Base-by-base conservation (phyloP, 2,888 invertebrate species). In the Caenorhabditis uteleia region DNA sequence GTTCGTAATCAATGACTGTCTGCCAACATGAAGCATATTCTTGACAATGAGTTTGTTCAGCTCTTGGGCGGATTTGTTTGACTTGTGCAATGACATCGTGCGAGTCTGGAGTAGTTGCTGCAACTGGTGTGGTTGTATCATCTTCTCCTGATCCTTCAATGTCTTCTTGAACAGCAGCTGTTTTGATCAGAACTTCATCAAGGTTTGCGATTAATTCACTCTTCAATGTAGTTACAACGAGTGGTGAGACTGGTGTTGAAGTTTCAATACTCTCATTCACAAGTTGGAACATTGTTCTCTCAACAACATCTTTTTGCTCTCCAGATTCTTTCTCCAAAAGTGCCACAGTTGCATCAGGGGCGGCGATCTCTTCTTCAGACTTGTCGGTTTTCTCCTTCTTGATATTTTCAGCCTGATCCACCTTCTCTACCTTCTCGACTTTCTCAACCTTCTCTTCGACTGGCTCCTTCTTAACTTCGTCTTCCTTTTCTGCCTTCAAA, bases 1-100 rank as follows among this genome's bases (percentile, higher is more conserved):
- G 64, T 33, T 67, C 66, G 33, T 69, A 72, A 44, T 67, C 65
- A 27, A 60, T 50, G 12, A 69, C 51, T 3, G 66, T 53, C 27
- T 72, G 68, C 50, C 66, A 66, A 36, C 72, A 72, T 7, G 54
- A 40, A 7, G 72, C 66, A 29, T 65, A 72, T 16, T 60, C 36
- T 33, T 62, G 62, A 27, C 72, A 72, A 46, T 66, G 58, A 3
- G 51, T 55, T 31, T 53, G 53, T n/a, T 65, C 65, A n/a, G 31
- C 50, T 20, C 58, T 34, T 50, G 65, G 65, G 6, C 65, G 49
- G 39, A 65, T 65, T 25, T 33, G 40, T 33, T 59, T 58, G 20
- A 65, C 55, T 14, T 65, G 44, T 6, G 36, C 53, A 40, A 64
- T 64, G 2, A 64, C 29, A 12, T 27, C 21, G 16, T 42, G 45